Base-by-base conservation (phyloP, 1,140 invertebrate genomes). In the Carcinoscorpius rotundicauda region DNA sequence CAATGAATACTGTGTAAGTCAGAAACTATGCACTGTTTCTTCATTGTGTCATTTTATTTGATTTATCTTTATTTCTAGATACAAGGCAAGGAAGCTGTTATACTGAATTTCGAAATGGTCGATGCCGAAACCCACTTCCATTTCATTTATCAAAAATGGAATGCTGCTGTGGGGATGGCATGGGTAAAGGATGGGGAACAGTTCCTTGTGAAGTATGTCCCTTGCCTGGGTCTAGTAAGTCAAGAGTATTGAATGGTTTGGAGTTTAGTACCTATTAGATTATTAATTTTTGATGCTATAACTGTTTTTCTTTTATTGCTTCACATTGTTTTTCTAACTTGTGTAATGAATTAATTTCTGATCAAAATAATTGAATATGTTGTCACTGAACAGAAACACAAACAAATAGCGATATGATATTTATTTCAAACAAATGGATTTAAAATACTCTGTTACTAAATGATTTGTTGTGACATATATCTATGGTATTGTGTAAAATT, bases 81-180 rank as follows among this genome's bases (percentile, higher is more conserved):
- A 85, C 87, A 6, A 78, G 87, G 65, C 87, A 89, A 76, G 87
- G 87, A n/a, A 82, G 82, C 64, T 93, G 91, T 75, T 93, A 83
- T 74, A 85, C 86, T 6, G 81, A 84, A 66, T 76, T 89, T 50
- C 76, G 81, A 29, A 81, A 82, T 63, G 85, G 85, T 5, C 82
- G 84, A 64, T 92, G 89, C 74, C 78, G 81, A 49, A 85, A 87
- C 72, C 80, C 81, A 57, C 74, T 92, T 63, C 75, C 82, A 0
- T 82, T 88, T 71, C 77, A 83, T 64, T 76, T 91, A 48, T 90
- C 89, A 0, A 87, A 89, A 74, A 82, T 86, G 66, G 90, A 93
- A 75, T 93, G 91, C 72, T 94, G 91, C 74, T 93, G 91, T 76
- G 87, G 87, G 3, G 85, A 87, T 73, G 91, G 91, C 72, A 91